A percentile compares a stretch with the other conserved stretches of the same genome.
These are phyloP conservation scores for Indicator maculatus DNA, from an alignment of 2,113 vertebrate genomes.

Conservation along the genomic window DNA sequence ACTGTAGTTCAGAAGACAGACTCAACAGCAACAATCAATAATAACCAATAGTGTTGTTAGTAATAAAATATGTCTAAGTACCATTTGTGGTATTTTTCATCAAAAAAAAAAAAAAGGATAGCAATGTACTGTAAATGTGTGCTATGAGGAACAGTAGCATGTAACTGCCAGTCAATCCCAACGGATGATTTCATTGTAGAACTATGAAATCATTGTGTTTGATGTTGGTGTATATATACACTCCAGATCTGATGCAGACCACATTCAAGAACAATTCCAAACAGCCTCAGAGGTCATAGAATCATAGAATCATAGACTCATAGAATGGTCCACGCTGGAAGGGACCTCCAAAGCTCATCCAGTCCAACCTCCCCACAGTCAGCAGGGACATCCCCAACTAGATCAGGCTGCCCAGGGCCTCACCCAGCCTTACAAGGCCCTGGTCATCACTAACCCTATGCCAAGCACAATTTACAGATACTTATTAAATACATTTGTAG, in stretches of 20 bases:
- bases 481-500: neutral
- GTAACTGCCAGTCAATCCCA: slow-evolving; percentile 6
- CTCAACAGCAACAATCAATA: slow-evolving; percentile 21
- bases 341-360: no score
- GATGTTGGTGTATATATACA: neutral
- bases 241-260: neutral
- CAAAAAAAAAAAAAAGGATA: neutral
- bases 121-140: neutral
- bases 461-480: neutral
- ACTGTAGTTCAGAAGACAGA: slow-evolving; percentile 1
- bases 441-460: neutral
- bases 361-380: no score
- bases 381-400: no score
- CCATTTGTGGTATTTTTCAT: slow-evolving; percentile 50
- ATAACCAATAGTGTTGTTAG: slow-evolving; percentile 26
- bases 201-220: slow-evolving; percentile 28
- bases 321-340: no score
- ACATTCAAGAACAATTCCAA: slow-evolving; percentile 11
- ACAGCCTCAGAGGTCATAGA: neutral
- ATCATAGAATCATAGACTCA: neutral
- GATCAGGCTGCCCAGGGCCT: no score
- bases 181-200: neutral
- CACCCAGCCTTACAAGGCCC: no score
- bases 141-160: neutral
- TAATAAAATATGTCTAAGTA: slow-evolving; percentile 36